Base-by-base conservation (phyloP, 2,888 invertebrate species). In the Fragum sueziense region DNA sequence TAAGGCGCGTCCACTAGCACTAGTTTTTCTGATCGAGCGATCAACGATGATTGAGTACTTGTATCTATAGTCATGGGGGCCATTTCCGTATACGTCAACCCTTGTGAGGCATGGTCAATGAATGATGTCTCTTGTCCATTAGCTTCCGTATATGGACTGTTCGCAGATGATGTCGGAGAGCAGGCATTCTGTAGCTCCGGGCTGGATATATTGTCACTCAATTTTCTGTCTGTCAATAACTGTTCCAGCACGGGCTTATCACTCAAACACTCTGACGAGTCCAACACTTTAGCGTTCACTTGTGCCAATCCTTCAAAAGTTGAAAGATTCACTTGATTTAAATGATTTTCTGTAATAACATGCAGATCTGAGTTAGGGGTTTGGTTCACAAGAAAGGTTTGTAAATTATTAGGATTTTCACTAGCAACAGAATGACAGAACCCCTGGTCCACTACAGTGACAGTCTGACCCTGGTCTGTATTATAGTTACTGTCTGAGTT, bases 1-100 rank as follows among this genome's bases (percentile, higher is more conserved):
- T 74, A 82, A 9, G 87, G 87, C 22, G 89, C 86, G 31, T 88
- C 86, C 22, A 41, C 65, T 14, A 90, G 74, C 59, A 86, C 79
- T 65, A 90, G 83, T 47, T 87, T 82, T 59, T 87, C 89, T 9
- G 90, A 86, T 41, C 87, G 80, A 9, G 85, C 83, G 7, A 90
- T 88, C 68, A 90, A 68, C 7, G 89, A 88, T 11, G 87, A 72
- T 65, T 89, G 89, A n/a, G 89, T 90, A 34, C 86, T 87, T 25
- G 84, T 79, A 79, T 88, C 88, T 14, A 33, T 22, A 34, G 51
- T 37, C 31, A 54, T 34, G 0, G 62, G 73, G 7, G 52, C 34
- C 59, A 71, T 59, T 29, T 74, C 74, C 4, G 52, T 54, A 54
- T 68, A 74, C 4, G 67, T 52, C 61, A 61, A 31, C 11, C 52